These are phyloP conservation scores for Naso thynnoides DNA, from an alignment of 2,797 vertebrate genomes.

Conservation along the genomic window DNA sequence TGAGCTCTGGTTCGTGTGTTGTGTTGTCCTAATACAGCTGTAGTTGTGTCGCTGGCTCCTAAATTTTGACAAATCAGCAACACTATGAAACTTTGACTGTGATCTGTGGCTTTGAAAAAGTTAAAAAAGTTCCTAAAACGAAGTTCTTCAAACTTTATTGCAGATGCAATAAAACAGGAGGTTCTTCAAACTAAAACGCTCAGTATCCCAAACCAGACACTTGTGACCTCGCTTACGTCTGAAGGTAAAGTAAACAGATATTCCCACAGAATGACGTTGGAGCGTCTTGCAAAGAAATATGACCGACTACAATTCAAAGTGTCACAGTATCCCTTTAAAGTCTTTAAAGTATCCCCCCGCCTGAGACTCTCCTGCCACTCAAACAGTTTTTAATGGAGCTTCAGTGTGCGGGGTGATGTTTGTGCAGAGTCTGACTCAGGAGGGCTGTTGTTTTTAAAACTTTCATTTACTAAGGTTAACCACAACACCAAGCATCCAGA, in stretches of 20 bases:
- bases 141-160: no score
- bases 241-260: neutral
- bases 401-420: neutral
- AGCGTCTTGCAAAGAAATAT: slow-evolving; percentile 15
- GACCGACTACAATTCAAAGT: neutral
- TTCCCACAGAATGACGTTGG: neutral
- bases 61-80: no score
- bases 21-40: no score
- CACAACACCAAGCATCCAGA: no score
- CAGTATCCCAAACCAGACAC: neutral
- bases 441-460: neutral
- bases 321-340: slow-evolving; percentile 30
- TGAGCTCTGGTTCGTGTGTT: no score
- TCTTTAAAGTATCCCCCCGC: no score
- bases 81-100: no score
- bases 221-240: neutral
- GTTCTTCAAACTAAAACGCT: no score
- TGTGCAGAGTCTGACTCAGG: neutral
- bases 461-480: neutral
- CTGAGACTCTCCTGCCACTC: neutral
- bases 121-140: no score
- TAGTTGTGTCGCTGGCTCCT: no score
- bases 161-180: no score
- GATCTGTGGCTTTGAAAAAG: no score
- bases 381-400: neutral